phyloP scores from a whole-genome alignment of 2,888 invertebrate genomes.

The Megaustenia siamemsis region DNA sequence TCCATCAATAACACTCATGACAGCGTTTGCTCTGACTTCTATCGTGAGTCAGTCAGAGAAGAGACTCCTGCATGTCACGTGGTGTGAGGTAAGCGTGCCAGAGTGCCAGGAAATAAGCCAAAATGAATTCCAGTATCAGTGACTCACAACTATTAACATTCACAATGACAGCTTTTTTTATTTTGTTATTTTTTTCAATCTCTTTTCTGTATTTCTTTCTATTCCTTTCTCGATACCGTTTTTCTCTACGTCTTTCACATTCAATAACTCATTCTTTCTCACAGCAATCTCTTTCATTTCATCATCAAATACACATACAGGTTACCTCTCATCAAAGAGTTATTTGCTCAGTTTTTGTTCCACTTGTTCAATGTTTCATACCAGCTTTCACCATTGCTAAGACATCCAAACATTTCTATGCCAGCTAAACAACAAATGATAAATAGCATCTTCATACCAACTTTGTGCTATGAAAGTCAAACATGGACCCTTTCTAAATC shows the following conservation, averaged over 20 bases:
- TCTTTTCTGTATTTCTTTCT: neutral
- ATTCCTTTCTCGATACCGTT: neutral
- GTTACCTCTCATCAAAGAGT: too few species aligned
- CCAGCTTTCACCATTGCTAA: too few species aligned
- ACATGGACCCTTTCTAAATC: too few species aligned
- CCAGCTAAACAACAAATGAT: too few species aligned
- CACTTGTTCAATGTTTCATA: too few species aligned
- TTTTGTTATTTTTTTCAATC: neutral
- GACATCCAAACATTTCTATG: too few species aligned
- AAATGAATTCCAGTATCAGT: neutral
- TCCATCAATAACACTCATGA: slow-evolving; percentile 31
- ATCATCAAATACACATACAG: too few species aligned
- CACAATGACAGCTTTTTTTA: neutral
- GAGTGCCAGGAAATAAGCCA: neutral
- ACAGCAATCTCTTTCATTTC: neutral
- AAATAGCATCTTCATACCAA: too few species aligned
- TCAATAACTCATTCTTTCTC: neutral
- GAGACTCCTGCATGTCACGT: slow-evolving; percentile 20
- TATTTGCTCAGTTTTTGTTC: too few species aligned
- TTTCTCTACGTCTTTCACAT: neutral
- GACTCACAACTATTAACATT: slow-evolving; percentile 11
- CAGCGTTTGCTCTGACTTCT: neutral
- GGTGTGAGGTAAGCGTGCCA: slow-evolving; percentile 23
- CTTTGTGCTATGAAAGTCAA: too few species aligned
- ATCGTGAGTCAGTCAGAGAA: slow-evolving; percentile 7